Conservation (phyloP, 1,140 invertebrate genomes). For the Heliothis subflexa region DNA sequence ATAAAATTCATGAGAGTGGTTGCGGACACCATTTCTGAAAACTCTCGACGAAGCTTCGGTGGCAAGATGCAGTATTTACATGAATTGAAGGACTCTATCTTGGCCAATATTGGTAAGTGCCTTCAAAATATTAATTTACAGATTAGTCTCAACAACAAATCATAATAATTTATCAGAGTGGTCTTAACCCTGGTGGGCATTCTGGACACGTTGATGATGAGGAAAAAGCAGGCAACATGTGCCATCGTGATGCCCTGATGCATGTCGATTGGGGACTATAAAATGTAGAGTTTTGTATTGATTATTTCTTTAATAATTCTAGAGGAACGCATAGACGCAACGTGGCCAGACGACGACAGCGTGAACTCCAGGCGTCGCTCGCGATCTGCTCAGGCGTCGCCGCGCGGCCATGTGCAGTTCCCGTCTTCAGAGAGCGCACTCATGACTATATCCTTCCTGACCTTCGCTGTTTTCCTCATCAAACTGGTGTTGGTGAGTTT, state of each 20-base stretch:
- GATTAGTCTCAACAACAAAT: not conserved
- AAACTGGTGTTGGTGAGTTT: slow-evolving; percentile 91
- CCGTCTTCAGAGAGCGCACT: slow-evolving; percentile 92
- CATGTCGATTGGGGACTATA: not conserved
- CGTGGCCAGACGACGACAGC: slow-evolving; percentile 74
- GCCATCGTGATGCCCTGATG: too few species aligned
- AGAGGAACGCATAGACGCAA: slow-evolving; percentile 79
- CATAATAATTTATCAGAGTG: too few species aligned
- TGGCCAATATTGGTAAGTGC: slow-evolving; percentile 87
- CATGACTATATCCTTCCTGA: slow-evolving; percentile 93
- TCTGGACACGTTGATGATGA: too few species aligned
- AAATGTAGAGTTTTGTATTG: not conserved
- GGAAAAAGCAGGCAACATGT: too few species aligned
- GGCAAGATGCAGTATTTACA: slow-evolving; percentile 87
- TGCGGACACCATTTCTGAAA: slow-evolving; percentile 85
- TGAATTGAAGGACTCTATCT: slow-evolving; percentile 85
- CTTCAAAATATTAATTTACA: not conserved
- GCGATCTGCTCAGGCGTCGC: slow-evolving; percentile 63
- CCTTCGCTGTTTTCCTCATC: slow-evolving; percentile 93
- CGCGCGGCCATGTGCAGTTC: slow-evolving; percentile 89
- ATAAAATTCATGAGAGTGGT: slow-evolving; percentile 84
- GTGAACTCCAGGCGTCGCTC: slow-evolving; percentile 62
- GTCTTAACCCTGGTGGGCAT: too few species aligned
- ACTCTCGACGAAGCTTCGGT: slow-evolving; percentile 83
- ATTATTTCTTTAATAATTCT: not conserved